These are phyloP conservation scores for Anhinga rufa DNA, from an alignment of 2,113 vertebrate genomes.

Conservation along the genomic window DNA sequence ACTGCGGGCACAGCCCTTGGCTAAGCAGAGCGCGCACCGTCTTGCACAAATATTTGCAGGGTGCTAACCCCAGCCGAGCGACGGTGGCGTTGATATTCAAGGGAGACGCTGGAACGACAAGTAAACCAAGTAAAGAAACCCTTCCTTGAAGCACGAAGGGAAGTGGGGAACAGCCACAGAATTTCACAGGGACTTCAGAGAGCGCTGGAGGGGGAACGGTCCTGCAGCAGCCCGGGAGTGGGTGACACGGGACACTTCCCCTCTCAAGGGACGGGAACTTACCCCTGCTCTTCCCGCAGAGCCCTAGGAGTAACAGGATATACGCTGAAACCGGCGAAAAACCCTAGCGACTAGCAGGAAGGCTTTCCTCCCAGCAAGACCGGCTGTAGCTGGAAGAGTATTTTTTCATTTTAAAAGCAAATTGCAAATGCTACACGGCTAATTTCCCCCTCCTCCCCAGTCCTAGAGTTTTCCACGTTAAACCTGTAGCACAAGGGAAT, in stretches of 20 bases:
- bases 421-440: accelerated
- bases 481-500: neutral
- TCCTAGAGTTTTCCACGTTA: neutral
- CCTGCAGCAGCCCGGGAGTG: neutral
- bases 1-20: neutral
- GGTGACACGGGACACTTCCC: accelerated
- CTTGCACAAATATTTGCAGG: neutral
- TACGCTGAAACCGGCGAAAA: neutral
- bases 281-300: neutral
- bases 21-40: neutral
- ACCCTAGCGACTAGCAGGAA: neutral
- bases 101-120: neutral
- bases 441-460: neutral
- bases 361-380: no score
- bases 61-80: neutral
- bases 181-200: neutral
- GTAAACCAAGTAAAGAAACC: neutral
- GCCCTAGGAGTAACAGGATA: neutral
- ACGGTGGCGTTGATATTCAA: accelerated
- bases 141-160: neutral
- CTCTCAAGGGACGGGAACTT: neutral
- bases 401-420: neutral
- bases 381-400: neutral
- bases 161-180: neutral
- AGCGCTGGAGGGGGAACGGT: neutral